Base-by-base conservation (phyloP, 2,888 invertebrate genomes). In the Phyllotreta cruciferae region DNA sequence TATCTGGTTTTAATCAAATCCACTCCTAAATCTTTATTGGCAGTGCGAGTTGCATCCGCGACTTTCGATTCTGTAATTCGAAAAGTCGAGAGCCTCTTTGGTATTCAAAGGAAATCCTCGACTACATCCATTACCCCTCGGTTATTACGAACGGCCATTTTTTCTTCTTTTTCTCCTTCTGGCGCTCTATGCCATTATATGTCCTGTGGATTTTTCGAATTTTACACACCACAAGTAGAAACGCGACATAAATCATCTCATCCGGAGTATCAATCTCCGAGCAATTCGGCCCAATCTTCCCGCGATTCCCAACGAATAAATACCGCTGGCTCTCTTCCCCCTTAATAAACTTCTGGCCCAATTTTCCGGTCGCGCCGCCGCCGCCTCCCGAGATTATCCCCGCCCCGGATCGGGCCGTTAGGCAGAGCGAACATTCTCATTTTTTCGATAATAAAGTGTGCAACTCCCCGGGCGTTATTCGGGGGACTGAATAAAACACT, bases 1-100 rank as follows among this genome's bases (percentile, higher is more conserved):
- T 76, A 76, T 76, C 75, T 75, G 71, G 68, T 71, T 76, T 73
- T 75, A 77, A 74, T 75, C 76, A 73, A 75, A 77, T 76, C 74
- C 71, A 60, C 63, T 63, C 39, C 54, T 60, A 54, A 60, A 50
- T 64, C 60, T 64, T 64, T 60, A 64, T 64, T 64, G 60, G 60
- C 52, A 56, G 49, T 60, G 47, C 1, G 53, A 47, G 53, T 47
- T 41, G 49, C 49, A 49, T 36, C 53, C 36, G 9, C 49, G 38
- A 49, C 42, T 37, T 49, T 54, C 47, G 49, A 58, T 63, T 63
- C 38, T 44, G 42, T 53, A 52, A 44, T 60, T 14, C 60, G 37
- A 52, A 37, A 60, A 37, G 52, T 60, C 52, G 37, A 44, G 60
- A 5, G 44, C 44, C 52, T 53, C 49, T 58, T 60, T 52, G 52